These are phyloP conservation scores for Phymatocera aterrima DNA, from an alignment of 2,888 invertebrate genomes.

Conservation along the genomic window DNA sequence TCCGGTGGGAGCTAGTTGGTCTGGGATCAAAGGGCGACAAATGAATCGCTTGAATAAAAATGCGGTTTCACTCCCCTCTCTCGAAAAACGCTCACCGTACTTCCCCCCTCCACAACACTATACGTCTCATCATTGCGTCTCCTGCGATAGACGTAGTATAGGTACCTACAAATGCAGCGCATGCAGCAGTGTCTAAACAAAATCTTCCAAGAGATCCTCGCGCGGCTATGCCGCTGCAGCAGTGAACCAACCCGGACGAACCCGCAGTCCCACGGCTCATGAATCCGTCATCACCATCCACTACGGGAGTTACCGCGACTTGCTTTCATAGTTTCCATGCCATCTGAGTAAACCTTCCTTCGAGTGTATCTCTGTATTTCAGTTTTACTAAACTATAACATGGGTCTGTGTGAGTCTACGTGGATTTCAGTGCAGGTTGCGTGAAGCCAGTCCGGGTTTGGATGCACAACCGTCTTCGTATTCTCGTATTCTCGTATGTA, in stretches of 20 bases:
- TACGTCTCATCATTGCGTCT: constrained; percentile 40
- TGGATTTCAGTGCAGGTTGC: constrained; percentile 12
- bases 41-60: constrained; percentile 63
- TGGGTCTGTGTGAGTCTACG: constrained; percentile 7
- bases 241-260: constrained; percentile 44
- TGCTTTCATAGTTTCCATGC: constrained; percentile 65
- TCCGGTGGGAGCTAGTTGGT: constrained; percentile 58
- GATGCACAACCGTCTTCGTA: not conserved
- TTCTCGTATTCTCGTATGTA: not conserved
- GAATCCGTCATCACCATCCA: constrained; percentile 70
- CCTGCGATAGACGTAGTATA: not conserved
- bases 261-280: constrained; percentile 64
- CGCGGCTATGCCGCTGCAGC: not conserved
- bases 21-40: constrained; percentile 68
- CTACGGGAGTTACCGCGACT: constrained; percentile 52
- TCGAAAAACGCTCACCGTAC: no score
- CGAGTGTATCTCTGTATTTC: constrained; percentile 10
- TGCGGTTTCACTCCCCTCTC: constrained; percentile 26
- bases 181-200: no score
- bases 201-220: constrained; percentile 14
- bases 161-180: constrained; percentile 33
- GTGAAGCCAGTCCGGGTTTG: not conserved
- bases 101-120: not conserved
- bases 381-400: no score
- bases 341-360: constrained; percentile 47